phyloP scores from a whole-genome alignment of 2,113 vertebrate species.

The Misgurnus mizolepis region DNA sequence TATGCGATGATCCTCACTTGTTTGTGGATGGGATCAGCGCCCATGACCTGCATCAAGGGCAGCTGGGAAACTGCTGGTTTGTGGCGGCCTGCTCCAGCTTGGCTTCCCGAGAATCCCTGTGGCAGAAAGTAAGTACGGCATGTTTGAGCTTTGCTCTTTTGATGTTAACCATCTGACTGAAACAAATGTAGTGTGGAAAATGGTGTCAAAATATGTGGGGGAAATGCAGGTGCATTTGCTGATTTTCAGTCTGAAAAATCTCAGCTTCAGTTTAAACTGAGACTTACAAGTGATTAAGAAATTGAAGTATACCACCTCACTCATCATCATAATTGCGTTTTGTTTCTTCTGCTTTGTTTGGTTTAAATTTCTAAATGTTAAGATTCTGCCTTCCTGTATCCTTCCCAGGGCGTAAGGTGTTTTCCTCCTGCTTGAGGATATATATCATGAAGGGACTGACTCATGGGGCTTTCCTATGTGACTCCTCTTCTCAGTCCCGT shows the following conservation, averaged over 20 bases:
- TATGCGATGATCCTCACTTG: conserved; percentile 67
- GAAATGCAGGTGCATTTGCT: background rate
- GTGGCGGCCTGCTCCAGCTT: conserved; percentile 74
- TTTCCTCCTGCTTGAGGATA: conserved; percentile 13
- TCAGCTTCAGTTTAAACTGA: too few relatives aligned
- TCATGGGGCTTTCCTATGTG: conserved; percentile 34
- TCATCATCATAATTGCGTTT: too few relatives aligned
- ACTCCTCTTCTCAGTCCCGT: conserved; percentile 4
- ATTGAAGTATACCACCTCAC: too few relatives aligned
- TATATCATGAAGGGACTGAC: conserved; percentile 1
- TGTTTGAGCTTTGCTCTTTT: background rate
- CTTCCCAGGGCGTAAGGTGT: background rate
- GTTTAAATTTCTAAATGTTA: conserved; percentile 4
- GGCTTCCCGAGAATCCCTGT: conserved; percentile 68
- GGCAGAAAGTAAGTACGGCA: conserved; percentile 68
- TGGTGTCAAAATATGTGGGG: background rate
- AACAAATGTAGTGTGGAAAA: background rate
- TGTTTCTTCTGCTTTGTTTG: background rate
- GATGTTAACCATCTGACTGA: too few relatives aligned
- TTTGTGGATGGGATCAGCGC: conserved; percentile 74
- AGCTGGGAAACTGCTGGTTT: conserved; percentile 77
- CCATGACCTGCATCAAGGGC: conserved; percentile 74
- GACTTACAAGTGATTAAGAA: too few relatives aligned
- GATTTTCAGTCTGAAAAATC: too few relatives aligned
- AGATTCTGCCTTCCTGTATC: background rate